Conservation (phyloP, 2,797 vertebrate species). For the Sebastes matsubarae region DNA sequence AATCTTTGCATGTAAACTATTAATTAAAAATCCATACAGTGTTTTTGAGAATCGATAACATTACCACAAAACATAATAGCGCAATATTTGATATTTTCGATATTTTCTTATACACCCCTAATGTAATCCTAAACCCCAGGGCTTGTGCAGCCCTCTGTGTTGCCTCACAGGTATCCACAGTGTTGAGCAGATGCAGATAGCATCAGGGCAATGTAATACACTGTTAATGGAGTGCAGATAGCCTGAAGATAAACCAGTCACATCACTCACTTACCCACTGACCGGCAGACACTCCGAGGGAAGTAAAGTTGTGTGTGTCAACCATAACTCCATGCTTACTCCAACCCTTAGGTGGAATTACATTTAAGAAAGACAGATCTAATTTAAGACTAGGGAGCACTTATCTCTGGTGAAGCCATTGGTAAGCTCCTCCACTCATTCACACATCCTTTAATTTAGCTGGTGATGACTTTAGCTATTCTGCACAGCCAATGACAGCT, state of each 20-base stretch:
- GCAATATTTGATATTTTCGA: no score
- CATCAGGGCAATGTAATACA: conserved; percentile 50
- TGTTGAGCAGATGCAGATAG: conserved; percentile 45
- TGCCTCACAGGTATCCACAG: conserved; percentile 17
- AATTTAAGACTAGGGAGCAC: conserved; percentile 21
- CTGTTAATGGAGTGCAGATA: conserved; percentile 57
- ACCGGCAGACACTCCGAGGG: conserved; percentile 16
- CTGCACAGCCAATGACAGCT: conserved; percentile 55
- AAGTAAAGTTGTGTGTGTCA: conserved; percentile 9
- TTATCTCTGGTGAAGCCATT: conserved; percentile 36
- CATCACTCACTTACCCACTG: conserved; percentile 47
- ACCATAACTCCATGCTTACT: conserved; percentile 29
- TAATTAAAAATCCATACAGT: no score
- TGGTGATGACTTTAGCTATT: conserved; percentile 60
- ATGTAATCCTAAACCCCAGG: not conserved
- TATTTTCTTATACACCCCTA: no score
- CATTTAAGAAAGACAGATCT: conserved; percentile 37
- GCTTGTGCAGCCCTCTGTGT: not conserved
- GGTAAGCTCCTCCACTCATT: conserved; percentile 19
- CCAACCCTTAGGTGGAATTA: conserved; percentile 40
- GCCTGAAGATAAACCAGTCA: conserved; percentile 53
- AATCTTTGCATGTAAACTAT: no score
- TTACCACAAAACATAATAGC: no score
- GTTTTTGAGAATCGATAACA: no score
- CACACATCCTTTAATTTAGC: conserved; percentile 57